Conservation (phyloP, 2,797 vertebrate species). For the Lindbergichthys nudifrons region DNA sequence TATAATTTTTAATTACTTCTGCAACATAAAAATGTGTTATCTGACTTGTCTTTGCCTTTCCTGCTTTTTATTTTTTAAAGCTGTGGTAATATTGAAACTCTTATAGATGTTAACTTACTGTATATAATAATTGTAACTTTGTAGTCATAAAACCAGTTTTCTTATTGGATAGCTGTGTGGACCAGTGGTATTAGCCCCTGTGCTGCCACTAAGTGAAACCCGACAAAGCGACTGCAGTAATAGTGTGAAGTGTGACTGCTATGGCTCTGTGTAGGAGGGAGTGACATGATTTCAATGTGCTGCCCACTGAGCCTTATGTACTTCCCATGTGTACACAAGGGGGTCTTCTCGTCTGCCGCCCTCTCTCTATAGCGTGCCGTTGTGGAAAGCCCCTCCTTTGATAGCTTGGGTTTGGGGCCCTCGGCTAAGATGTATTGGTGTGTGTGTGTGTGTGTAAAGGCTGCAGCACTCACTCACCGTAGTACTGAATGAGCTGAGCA, state of each 20-base stretch:
- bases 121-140: too few relatives aligned
- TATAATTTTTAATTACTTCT: too few relatives aligned
- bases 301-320: constrained; percentile 22
- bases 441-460: constrained; percentile 39
- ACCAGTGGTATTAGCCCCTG: not conserved
- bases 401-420: constrained; percentile 48
- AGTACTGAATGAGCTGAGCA: constrained; percentile 57
- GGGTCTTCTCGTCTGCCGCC: constrained; percentile 33
- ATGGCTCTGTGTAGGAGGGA: constrained; percentile 13
- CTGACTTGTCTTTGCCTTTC: not conserved
- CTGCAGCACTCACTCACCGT: constrained; percentile 54
- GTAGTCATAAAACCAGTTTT: not conserved
- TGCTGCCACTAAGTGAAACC: constrained; percentile 18
- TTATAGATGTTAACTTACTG: not conserved
- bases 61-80: not conserved
- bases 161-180: not conserved
- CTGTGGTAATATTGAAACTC: not conserved
- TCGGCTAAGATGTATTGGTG: constrained; percentile 37
- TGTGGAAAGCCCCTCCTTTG: constrained; percentile 63
- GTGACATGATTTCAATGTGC: constrained; percentile 16
- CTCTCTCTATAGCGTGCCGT: constrained; percentile 31
- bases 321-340: constrained; percentile 8
- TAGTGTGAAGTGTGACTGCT: constrained; percentile 35
- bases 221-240: constrained; percentile 25
- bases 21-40: too few relatives aligned